Conservation (phyloP, 1,140 invertebrate species). For the Chymomyza costata region DNA sequence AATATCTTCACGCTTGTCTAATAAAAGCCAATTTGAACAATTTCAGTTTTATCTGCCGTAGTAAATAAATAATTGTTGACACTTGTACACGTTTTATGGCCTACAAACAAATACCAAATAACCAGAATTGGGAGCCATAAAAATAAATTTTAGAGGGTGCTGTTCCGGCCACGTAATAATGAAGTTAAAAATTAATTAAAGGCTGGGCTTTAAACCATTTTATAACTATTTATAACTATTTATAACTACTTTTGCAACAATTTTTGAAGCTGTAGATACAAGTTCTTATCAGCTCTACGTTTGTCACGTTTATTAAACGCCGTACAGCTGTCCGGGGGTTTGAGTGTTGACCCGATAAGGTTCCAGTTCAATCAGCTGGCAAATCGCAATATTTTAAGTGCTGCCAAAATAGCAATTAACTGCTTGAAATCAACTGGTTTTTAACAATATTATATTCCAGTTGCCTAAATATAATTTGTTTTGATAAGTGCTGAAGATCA, state of each 20-base stretch:
- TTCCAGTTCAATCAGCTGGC: no score
- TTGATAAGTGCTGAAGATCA: no score
- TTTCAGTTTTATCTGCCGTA: slow-evolving; percentile 13
- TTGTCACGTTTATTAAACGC: slow-evolving; percentile 54
- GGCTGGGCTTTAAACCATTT: slow-evolving; percentile 35
- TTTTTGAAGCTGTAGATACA: slow-evolving; percentile 17
- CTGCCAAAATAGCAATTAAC: no score
- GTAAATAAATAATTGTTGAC: slow-evolving; percentile 18
- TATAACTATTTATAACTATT: slow-evolving; percentile 8
- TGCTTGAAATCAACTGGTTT: no score
- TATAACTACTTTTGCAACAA: no score
- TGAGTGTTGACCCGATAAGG: no score
- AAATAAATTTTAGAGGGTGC: slow-evolving; percentile 12
- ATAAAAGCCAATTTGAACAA: slow-evolving; percentile 22
- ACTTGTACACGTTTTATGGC: no score
- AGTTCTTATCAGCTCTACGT: slow-evolving; percentile 26
- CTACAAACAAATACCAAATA: slow-evolving; percentile 5
- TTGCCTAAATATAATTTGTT: no score
- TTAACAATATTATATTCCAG: no score
- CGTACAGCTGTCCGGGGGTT: slow-evolving; percentile 45
- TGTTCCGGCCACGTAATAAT: slow-evolving; percentile 18
- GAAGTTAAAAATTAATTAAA: slow-evolving; percentile 42
- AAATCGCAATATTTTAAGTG: no score
- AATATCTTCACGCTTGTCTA: slow-evolving; percentile 5
- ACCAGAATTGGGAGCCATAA: slow-evolving; percentile 11